Evolutionary conservation across 1,140 invertebrate species (phyloP), one percentile per base, ranked within the genome.

Genomic region (Drosophila bipectinata): DNA sequence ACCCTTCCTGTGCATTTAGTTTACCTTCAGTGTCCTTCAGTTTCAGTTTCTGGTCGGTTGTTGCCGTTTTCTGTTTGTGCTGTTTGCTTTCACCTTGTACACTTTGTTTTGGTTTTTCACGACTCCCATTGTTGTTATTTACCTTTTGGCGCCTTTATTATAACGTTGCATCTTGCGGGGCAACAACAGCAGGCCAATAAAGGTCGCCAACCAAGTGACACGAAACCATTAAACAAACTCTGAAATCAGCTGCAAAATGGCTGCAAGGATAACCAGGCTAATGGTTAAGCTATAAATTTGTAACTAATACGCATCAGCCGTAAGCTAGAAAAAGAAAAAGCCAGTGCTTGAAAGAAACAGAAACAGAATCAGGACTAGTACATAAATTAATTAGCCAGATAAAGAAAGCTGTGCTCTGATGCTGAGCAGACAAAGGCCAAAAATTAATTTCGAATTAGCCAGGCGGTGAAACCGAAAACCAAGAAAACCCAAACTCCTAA

Each of bases 401-500:
- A 81, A 78, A 71, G 54, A 73, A 81, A 64, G 60, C 44, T 8
- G 18, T 8, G 44, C 44, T n/a, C 10, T 56, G 32, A 73, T 54
- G 51, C 28, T 74, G 30, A 12, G 32, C 75, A 75, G 81, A 85
- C 66, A 80, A 77, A 74, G 72, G 56, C 41, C 44, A 51, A 34
- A 82, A 88, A 88, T 88, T 88, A 88, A 88, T 83, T 88, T 88
- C 72, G 61, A 88, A 88, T 88, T 88, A 88, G 58, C 54, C 71
- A 32, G 75, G 28, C 68, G 72, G 47, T 57, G 52, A 69, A 79
- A 56, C 73, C 52, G 32, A 64, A 76, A 81, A 48, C 71, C 72
- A 53, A 61, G 48, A 58, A 76, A 72, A 15, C 47, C 63, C 53
- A 68, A 72, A 55, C 32, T 24, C 30, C 32, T 2, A 18, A 18